Evolutionary conservation across 1,140 invertebrate species (phyloP).

Genomic region (Agraylea sexmaculata): DNA sequence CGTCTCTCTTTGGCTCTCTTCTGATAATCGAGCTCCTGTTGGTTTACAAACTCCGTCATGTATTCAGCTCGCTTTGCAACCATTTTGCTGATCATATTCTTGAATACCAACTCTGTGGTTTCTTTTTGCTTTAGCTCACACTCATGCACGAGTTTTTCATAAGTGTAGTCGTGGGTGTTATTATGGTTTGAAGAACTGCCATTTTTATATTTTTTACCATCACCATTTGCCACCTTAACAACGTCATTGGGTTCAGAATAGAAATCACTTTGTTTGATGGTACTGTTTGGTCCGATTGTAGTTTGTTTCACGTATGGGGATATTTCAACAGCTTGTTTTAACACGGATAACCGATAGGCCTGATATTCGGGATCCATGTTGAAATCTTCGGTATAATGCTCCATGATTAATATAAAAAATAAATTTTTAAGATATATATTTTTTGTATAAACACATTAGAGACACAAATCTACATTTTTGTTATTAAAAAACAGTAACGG

Average conservation of each 20-base stretch:
- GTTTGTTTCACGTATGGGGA: constrained; percentile 34
- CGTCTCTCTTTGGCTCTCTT: constrained; percentile 26
- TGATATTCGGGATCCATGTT: constrained; percentile 17
- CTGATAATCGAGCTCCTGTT: constrained; percentile 32
- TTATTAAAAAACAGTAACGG: too few species aligned
- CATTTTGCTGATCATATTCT: constrained; percentile 31
- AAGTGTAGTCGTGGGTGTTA: neutral
- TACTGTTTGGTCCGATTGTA: constrained; percentile 36
- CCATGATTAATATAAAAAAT: too few species aligned
- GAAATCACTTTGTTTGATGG: constrained; percentile 23
- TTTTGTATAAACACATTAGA: too few species aligned
- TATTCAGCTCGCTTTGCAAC: constrained; percentile 27
- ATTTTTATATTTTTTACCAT: neutral
- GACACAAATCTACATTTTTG: too few species aligned
- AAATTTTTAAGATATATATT: too few species aligned
- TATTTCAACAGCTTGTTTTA: constrained; percentile 38
- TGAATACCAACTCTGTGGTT: constrained; percentile 26
- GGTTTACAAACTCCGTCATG: constrained; percentile 28
- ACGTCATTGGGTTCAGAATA: constrained; percentile 9
- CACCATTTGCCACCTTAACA: constrained; percentile 13
- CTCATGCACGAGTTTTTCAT: constrained; percentile 29
- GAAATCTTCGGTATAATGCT: too few species aligned
- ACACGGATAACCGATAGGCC: constrained; percentile 30
- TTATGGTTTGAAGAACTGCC: neutral
- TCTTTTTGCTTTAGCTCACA: constrained; percentile 30